Evolutionary conservation across 2,888 invertebrate genomes (phyloP), one percentile per base, ranked within the genome.

Genomic region (Leucophenga montana): DNA sequence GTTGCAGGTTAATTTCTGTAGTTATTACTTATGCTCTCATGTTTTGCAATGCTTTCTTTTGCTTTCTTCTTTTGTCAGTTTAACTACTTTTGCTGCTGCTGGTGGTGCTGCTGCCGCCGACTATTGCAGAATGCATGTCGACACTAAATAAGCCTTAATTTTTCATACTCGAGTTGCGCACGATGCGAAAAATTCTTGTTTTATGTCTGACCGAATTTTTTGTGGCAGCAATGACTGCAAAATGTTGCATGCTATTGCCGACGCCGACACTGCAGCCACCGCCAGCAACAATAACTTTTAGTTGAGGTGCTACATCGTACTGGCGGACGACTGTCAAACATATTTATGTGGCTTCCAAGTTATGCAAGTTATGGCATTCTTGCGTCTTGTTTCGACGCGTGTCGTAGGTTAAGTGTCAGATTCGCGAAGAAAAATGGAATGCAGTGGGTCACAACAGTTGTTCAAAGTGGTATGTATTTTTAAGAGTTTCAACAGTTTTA

Each of bases 121-220:
- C 53, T 27, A 14, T 50, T 59, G 13, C 46, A 50, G 39, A 54
- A 22, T 61, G 62, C 74, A 71, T 80, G 84, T 82, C 81, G 83
- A 78, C 84, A 84, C 81, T 82, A 84, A 82, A 82, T 84, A 82
- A 83, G 81, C 84, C 81, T 82, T 84, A 80, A 82, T 82, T 79
- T 82, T 84, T 82, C 81, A 79, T 84, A 79, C 74, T 81, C 73
- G 75, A 59, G 33, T 59, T 59, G 59, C n/a, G 59, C 33, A 27
- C 33, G 11, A 39, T 16, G 59, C 50, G 50, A 50, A 50, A 50
- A n/a, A 50, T 56, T 54, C 54, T 56, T 71, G 73, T 56, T 39
- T 66, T 70, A 33, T 70, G 66, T 59, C 73, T 84, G 80, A 78
- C 81, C 81, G 84, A 84, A 84, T 84, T 82, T 83, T 82, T 69